Conservation (phyloP, 2,113 vertebrate genomes). For the Rhinolophus sinicus region DNA sequence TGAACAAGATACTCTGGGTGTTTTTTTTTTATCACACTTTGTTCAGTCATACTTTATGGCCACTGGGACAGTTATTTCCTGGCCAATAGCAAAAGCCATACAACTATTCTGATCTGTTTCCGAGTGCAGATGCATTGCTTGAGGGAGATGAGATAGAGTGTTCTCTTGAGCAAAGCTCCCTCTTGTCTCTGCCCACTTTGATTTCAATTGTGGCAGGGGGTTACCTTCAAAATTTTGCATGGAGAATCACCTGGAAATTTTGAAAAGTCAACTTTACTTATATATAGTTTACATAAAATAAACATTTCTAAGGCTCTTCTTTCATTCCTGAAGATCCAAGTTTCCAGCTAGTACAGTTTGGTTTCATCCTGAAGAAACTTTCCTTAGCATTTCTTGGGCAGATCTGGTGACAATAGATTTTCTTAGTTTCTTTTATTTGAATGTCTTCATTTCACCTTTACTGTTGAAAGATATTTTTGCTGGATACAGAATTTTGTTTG, state of each 20-base stretch:
- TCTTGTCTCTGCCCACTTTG: conserved; percentile 36
- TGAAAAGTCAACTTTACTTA: neutral
- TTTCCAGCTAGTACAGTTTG: neutral
- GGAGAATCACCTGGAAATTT: conserved; percentile 5
- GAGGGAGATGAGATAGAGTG: conserved; percentile 50
- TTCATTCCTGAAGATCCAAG: neutral
- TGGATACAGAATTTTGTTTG: neutral
- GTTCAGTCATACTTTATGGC: neutral
- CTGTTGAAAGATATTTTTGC: neutral
- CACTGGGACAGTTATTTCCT: conserved; percentile 71
- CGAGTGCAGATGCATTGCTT: conserved; percentile 76
- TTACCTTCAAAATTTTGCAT: conserved; percentile 22
- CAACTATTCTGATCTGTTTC: conserved; percentile 80
- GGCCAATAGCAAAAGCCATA: conserved; percentile 74
- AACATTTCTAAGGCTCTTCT: neutral
- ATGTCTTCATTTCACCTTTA: neutral
- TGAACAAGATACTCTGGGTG: conserved; percentile 58
- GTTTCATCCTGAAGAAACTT: neutral
- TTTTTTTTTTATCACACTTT: conserved; percentile 25
- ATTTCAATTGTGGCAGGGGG: conserved; percentile 66
- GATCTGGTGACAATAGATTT: neutral
- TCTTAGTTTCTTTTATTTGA: neutral
- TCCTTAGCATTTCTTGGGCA: neutral
- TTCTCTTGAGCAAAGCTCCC: conserved; percentile 59
- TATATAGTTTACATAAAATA: neutral